Percentiles rank a stretch among this genome's conserved stretches.
Conservation (phyloP, 1,140 invertebrate genomes). For the Batillaria attramentaria region DNA sequence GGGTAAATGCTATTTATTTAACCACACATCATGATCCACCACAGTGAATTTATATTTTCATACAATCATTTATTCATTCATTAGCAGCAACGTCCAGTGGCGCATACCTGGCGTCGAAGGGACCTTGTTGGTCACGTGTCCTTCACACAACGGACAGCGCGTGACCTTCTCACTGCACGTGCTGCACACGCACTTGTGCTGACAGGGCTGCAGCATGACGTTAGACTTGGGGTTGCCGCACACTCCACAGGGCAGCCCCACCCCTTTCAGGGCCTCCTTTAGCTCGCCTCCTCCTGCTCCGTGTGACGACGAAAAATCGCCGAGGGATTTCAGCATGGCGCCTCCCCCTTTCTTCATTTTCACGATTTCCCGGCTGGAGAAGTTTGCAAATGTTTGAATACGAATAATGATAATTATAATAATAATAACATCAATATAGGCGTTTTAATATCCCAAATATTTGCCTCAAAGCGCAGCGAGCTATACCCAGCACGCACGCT, state of each 20-base stretch:
- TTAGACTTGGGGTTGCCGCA: constrained; percentile 18
- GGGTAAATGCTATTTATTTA: too few relatives aligned
- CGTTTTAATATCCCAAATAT: too few relatives aligned
- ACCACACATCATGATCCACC: not conserved
- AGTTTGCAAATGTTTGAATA: too few relatives aligned
- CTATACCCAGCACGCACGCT: too few relatives aligned
- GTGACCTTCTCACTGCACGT: constrained; percentile 18
- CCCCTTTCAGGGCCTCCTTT: constrained; percentile 11
- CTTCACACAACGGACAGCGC: constrained; percentile 18
- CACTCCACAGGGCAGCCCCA: constrained; percentile 15
- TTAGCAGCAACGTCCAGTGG: not conserved
- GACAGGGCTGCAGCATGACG: constrained; percentile 8
- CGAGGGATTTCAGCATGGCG: too few relatives aligned
- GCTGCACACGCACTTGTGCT: constrained; percentile 26
- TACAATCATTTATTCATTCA: not conserved
- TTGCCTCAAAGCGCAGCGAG: too few relatives aligned
- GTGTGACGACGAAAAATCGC: too few relatives aligned
- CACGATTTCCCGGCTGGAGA: too few relatives aligned
- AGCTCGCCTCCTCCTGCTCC: not conserved
- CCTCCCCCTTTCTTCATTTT: too few relatives aligned
- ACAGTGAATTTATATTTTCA: not conserved
- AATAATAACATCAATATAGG: too few relatives aligned
- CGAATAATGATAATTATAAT: too few relatives aligned
- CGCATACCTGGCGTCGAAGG: not conserved
- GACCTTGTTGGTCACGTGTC: not conserved